These are phyloP conservation scores for Fukomys damarensis DNA, from an alignment of 2,113 vertebrate species.

Conservation along the genomic window DNA sequence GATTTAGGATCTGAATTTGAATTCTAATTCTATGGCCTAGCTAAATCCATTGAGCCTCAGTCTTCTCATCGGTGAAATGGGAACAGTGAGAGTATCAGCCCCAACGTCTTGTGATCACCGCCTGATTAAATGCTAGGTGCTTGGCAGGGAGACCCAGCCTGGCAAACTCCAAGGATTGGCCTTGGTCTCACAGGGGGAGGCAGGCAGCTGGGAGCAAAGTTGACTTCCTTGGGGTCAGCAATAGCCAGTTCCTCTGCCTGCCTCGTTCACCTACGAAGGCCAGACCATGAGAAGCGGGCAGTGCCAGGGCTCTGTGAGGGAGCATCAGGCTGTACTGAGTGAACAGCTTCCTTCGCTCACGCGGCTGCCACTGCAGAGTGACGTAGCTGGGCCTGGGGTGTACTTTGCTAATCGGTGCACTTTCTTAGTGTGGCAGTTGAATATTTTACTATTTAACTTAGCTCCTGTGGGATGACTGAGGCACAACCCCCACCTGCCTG, in stretches of 20 bases:
- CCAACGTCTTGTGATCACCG: neutral
- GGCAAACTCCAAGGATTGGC: neutral
- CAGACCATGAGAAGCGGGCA: neutral
- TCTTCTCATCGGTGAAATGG: neutral
- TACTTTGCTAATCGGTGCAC: conserved; percentile 85
- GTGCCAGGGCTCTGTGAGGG: conserved; percentile 63
- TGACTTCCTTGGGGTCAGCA: neutral
- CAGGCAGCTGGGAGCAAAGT: neutral
- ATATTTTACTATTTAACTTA: conserved; percentile 84
- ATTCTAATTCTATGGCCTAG: neutral
- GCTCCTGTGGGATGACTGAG: conserved; percentile 68
- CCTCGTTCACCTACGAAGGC: neutral
- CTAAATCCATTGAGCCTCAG: neutral
- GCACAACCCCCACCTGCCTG: conserved; percentile 33
- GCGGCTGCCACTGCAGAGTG: conserved; percentile 83
- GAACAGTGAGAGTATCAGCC: neutral
- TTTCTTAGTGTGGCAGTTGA: conserved; percentile 83
- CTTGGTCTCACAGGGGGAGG: neutral
- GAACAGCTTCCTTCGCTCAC: conserved; percentile 85
- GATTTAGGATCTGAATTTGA: neutral
- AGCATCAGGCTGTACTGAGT: conserved; percentile 84
- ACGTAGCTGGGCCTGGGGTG: conserved; percentile 84
- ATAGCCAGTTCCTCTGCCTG: neutral
- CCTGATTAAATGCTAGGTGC: neutral
- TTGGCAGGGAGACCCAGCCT: neutral